Evolutionary conservation across 2,113 vertebrate species (phyloP), one percentile per base, ranked within the genome.

Genomic region (Donacobius atricapilla): DNA sequence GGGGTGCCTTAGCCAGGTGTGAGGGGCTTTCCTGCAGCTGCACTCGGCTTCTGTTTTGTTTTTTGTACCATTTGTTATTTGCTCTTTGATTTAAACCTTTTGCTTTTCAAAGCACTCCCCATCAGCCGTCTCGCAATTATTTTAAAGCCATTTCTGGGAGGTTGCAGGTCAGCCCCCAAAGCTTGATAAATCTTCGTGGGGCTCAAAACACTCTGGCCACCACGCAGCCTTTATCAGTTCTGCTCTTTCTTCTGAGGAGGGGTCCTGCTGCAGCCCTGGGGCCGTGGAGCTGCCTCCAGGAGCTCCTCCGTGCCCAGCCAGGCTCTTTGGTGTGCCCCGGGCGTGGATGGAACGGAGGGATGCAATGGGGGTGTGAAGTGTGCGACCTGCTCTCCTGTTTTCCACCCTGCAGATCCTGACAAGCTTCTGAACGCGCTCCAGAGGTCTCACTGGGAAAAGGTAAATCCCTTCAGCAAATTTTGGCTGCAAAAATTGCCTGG

Each of bases 371-470:
- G 33, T 7, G 33, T 7, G 13, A 25, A 9, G 39, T 25, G 23
- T 27, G 33, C 15, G 17, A 20, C 9, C 27, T 42, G 9, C 35
- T 83, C 68, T 97, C 71, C 83, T 82, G 4, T 61, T 82, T 58
- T 10, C 5, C 65, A 61, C 80, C 69, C 15, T 51, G 30, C 90
- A 97, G 95, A 92, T 56, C 91, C 95, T 24, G 37, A 69, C 54
- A 60, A 28, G 3, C 64, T 78, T 9, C 53, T 65, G 9, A 68
- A 16, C 8, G 1, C 47, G 4, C 68, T 78, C 56, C 75, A 10
- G 13, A n/a, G 45, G 33, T 47, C 79, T 39, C 86, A 44, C 33
- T 94, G 94, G 94, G 61, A 71, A 50, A 37, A 95, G 97, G 97
- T 97, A 96, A 96, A 69, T 60, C 42, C 70, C 78, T 44, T 24